Percentiles rank a stretch among this genome's conserved stretches.
These are phyloP conservation scores for Ictalurus furcatus DNA, from an alignment of 2,113 vertebrate genomes.

Conservation along the genomic window DNA sequence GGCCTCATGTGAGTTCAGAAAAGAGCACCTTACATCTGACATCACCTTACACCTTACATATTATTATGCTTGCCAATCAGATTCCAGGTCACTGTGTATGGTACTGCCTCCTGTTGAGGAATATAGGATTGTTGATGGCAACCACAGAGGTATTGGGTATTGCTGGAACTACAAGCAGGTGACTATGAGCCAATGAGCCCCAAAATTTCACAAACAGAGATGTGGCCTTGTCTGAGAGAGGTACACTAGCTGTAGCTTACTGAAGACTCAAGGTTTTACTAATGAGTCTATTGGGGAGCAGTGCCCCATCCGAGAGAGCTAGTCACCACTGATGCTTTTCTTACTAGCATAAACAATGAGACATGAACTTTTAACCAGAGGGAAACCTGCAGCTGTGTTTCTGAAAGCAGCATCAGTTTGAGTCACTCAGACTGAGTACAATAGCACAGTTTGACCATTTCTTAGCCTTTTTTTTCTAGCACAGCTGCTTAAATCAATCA, in stretches of 20 bases:
- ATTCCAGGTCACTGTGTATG: not conserved
- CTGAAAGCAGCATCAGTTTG: not conserved
- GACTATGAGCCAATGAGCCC: not conserved
- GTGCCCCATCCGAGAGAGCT: not conserved
- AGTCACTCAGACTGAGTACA: constrained; percentile 29
- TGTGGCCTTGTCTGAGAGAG: not conserved
- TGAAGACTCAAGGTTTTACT: not conserved
- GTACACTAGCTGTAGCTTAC: not conserved
- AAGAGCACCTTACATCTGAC: not conserved
- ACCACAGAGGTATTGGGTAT: not conserved
- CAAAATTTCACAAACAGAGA: not conserved
- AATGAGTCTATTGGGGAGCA: not conserved
- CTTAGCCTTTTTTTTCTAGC: constrained; percentile 32
- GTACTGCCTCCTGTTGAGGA: not conserved
- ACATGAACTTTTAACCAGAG: not conserved
- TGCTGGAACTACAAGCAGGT: not conserved
- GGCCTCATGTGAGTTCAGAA: not conserved
- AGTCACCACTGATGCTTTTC: not conserved
- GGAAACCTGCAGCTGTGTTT: constrained; percentile 9
- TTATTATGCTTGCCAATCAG: constrained; percentile 9
- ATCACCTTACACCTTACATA: no score
- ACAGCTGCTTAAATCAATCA: constrained; percentile 45
- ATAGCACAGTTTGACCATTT: constrained; percentile 30
- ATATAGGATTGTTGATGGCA: not conserved
- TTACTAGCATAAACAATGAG: not conserved